These are phyloP conservation scores for Heliconius himera DNA, from an alignment of 1,140 invertebrate species.

Conservation along the genomic window DNA sequence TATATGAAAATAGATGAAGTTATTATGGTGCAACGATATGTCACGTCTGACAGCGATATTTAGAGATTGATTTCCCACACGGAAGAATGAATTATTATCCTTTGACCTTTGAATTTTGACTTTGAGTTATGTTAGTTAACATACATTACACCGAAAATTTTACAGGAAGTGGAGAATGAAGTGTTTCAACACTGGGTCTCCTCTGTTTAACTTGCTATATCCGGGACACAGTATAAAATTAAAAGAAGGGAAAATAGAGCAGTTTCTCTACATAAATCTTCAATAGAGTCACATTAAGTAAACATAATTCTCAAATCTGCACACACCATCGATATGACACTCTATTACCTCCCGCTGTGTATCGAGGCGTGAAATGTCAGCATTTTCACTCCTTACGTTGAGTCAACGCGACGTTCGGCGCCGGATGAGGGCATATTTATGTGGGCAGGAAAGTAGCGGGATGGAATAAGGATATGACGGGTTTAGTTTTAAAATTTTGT, in stretches of 20 bases:
- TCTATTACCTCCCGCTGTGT: slow-evolving; percentile 10
- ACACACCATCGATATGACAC: slow-evolving; percentile 20
- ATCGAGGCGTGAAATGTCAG: slow-evolving; percentile 35
- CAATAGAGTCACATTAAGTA: neutral
- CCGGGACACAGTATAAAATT: neutral
- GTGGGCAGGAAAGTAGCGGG: slow-evolving; percentile 30
- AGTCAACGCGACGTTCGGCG: slow-evolving; percentile 45
- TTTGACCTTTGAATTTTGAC: too few species aligned
- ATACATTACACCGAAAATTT: neutral
- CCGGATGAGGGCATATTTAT: slow-evolving; percentile 23
- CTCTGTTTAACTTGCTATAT: neutral
- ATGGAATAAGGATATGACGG: neutral
- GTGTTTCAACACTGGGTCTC: neutral
- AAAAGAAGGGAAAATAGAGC: neutral
- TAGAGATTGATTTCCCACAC: too few species aligned
- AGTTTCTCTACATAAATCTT: neutral
- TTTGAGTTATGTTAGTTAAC: too few species aligned
- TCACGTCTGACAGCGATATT: too few species aligned
- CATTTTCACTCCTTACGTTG: slow-evolving; percentile 14
- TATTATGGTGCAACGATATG: too few species aligned
- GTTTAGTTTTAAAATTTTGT: neutral
- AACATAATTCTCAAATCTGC: neutral
- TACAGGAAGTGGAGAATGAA: neutral
- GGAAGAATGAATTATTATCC: too few species aligned
- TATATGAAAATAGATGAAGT: too few species aligned